Base-by-base conservation (phyloP, 2,888 invertebrate species). In the Agrochola litura region DNA sequence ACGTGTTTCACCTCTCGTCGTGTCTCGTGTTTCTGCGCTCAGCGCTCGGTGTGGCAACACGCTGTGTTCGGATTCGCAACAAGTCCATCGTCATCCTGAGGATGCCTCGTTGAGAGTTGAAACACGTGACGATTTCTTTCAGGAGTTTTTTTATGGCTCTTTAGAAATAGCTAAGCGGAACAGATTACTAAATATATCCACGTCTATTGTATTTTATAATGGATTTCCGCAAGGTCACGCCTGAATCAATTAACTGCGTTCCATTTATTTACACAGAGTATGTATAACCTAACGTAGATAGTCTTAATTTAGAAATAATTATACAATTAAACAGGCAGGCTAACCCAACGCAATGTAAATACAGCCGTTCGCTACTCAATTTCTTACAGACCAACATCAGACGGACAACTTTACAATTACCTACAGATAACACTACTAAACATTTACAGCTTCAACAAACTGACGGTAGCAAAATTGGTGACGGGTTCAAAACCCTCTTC, bases 401-500 rank as follows among this genome's bases (percentile, higher is more conserved):
- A 56, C 19, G 30, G 16, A n/a, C 41, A 43, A 61, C 25, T 0
- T 10, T 0, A n/a, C 46, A 68, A n/a, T 8, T 25, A 52, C 19
- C 49, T 19, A 10, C 41, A 61, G 30, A 52, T 76, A 65, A 61
- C 71, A 74, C 41, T 54, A 81, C 86, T 83, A 84, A 84, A 49
- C 43, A 49, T 60, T 78, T 79, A 84, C 76, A 86, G 84, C 86
- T 81, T 85, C 78, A 63, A 83, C 76, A 71, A 73, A 69, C 52
- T 49, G 72, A 64, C 77, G 71, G 73, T 79, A 86, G 77, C 75
- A 73, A 85, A 80, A 77, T 66, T 76, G 92, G 92, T 92, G 91
- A 88, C 82, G 93, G 92, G 82, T 71, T 61, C 60, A 70, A 70
- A 58, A 30, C 73, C 82, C 82, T 85, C 79, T 84, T 76, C 86